These are phyloP conservation scores for Psilopsiagon aymara DNA, from an alignment of 2,113 vertebrate species.

Conservation along the genomic window DNA sequence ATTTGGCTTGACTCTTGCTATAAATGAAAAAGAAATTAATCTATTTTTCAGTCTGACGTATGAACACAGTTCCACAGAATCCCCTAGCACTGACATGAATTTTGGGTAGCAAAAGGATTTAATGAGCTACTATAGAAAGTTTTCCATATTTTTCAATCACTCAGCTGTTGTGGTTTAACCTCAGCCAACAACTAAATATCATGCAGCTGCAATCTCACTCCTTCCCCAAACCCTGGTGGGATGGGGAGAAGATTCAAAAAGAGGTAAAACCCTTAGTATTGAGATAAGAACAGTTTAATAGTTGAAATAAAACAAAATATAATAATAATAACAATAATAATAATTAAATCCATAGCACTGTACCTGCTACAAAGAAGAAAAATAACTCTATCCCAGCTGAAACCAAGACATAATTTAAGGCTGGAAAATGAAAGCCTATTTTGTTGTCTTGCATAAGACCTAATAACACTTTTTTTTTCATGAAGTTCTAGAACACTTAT, in stretches of 20 bases:
- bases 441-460: neutral
- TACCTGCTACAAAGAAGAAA: neutral
- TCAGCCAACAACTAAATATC: neutral
- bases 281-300: neutral
- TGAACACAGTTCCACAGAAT: neutral
- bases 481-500: neutral
- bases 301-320: neutral
- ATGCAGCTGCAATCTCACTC: neutral
- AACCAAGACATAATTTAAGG: neutral
- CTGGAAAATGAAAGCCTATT: neutral
- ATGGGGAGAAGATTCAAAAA: neutral
- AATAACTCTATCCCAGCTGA: neutral
- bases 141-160: neutral
- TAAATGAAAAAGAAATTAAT: neutral
- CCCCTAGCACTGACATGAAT: neutral
- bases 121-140: neutral
- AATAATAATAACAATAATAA: neutral
- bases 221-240: neutral
- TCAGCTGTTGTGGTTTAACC: neutral
- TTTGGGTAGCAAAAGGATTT: neutral
- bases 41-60: neutral
- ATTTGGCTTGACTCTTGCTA: neutral
- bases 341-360: neutral
- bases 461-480: neutral
- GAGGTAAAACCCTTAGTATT: neutral